Conservation (phyloP, 2,113 vertebrate genomes). For the Muntiacus muntjak region DNA sequence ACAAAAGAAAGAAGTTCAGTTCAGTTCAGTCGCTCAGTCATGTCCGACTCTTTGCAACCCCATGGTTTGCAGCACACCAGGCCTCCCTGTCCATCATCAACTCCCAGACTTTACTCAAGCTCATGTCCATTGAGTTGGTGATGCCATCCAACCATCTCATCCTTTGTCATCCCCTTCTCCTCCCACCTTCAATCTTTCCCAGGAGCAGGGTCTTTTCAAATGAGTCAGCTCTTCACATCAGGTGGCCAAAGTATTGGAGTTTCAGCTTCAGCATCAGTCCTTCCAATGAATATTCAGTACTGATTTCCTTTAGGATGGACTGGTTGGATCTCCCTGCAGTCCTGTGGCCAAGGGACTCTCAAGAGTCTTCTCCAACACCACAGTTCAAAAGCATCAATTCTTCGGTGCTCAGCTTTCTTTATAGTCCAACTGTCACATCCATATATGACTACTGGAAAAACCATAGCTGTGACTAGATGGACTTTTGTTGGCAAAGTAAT, state of each 20-base stretch:
- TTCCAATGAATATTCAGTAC: neutral
- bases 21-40: fast-evolving
- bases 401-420: neutral
- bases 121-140: neutral
- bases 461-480: neutral
- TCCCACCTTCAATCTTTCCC: neutral
- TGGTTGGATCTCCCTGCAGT: neutral
- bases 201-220: neutral
- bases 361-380: neutral
- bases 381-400: neutral
- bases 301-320: neutral
- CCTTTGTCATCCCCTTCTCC: neutral
- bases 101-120: neutral
- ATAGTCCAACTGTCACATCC: neutral
- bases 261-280: neutral
- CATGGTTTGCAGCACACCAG: neutral
- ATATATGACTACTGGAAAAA: neutral
- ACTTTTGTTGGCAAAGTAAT: neutral
- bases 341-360: neutral
- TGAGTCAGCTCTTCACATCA: neutral
- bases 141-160: neutral
- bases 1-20: neutral
- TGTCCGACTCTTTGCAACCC: fast-evolving
- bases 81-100: neutral
- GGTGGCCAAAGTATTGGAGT: neutral